phyloP scores from a whole-genome alignment of 2,113 vertebrate species.

The Maccullochella peelii region DNA sequence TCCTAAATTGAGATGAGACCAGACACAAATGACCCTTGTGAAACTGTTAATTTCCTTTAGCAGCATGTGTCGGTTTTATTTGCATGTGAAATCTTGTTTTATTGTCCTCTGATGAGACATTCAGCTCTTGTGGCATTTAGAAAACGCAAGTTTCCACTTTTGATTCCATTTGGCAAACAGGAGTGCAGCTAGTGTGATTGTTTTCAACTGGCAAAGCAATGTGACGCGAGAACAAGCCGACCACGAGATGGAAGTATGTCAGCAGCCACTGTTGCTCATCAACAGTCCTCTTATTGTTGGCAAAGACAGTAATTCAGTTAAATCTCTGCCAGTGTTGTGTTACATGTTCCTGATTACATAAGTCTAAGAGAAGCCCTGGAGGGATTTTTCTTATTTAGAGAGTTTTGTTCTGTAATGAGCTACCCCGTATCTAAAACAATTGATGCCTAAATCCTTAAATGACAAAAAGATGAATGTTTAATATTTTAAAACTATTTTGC shows the following conservation, averaged over 20 bases:
- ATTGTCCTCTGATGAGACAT: slow-evolving; percentile 36
- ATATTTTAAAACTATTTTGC: neutral
- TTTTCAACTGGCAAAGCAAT: neutral
- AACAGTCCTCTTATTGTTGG: neutral
- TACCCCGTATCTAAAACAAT: neutral
- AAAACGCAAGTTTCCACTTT: slow-evolving; percentile 23
- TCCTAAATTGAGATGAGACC: slow-evolving; percentile 28
- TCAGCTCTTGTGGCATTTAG: slow-evolving; percentile 9
- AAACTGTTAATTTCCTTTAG: slow-evolving; percentile 26
- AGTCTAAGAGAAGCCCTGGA: neutral
- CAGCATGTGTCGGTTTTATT: slow-evolving; percentile 35
- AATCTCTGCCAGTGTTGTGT: neutral
- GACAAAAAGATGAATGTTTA: neutral
- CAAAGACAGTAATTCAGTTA: neutral
- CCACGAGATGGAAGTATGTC: neutral
- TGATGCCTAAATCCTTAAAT: neutral
- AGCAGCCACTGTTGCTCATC: neutral
- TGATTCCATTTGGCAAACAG: slow-evolving; percentile 30
- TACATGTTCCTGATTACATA: neutral
- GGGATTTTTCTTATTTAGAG: neutral
- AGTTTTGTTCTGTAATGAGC: neutral
- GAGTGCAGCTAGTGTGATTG: neutral
- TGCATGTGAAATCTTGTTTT: slow-evolving; percentile 45
- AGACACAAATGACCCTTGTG: slow-evolving; percentile 31
- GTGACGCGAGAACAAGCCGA: neutral